Evolutionary conservation across 2,113 vertebrate genomes (phyloP).

Genomic region (Kobus ellipsiprymnus): DNA sequence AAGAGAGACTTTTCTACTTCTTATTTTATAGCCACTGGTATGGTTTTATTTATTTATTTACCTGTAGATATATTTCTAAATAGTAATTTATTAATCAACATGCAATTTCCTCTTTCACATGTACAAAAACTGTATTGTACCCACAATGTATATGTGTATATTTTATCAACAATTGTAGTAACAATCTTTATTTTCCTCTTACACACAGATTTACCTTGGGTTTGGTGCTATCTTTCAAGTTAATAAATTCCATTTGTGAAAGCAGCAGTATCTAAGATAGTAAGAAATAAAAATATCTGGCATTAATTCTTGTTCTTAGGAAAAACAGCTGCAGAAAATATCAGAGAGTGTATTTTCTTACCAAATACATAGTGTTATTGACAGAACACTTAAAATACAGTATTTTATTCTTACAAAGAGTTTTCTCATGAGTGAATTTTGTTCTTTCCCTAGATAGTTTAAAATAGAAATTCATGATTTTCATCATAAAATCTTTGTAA

Average conservation of each 20-base stretch:
- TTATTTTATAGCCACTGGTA: background rate
- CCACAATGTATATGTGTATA: background rate
- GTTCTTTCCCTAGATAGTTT: background rate
- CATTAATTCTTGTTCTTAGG: background rate
- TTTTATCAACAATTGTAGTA: background rate
- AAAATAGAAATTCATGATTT: background rate
- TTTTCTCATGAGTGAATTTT: conserved; percentile 4
- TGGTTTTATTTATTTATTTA: background rate
- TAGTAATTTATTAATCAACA: background rate
- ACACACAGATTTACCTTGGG: background rate
- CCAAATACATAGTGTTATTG: background rate
- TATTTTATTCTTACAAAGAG: background rate
- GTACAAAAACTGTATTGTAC: background rate
- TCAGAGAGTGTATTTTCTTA: background rate
- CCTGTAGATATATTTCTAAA: background rate
- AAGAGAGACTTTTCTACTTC: background rate
- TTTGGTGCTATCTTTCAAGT: background rate
- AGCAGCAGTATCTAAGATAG: background rate
- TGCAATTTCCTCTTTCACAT: background rate
- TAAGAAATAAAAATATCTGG: background rate
- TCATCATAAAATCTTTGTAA: background rate
- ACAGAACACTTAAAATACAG: background rate
- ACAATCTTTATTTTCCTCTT: background rate
- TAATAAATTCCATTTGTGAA: background rate
- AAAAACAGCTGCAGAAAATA: background rate